A percentile compares a stretch with the other conserved stretches of the same genome.
Evolutionary conservation across 2,797 vertebrate species (phyloP).

Genomic region (Sylvilagus floridanus): DNA sequence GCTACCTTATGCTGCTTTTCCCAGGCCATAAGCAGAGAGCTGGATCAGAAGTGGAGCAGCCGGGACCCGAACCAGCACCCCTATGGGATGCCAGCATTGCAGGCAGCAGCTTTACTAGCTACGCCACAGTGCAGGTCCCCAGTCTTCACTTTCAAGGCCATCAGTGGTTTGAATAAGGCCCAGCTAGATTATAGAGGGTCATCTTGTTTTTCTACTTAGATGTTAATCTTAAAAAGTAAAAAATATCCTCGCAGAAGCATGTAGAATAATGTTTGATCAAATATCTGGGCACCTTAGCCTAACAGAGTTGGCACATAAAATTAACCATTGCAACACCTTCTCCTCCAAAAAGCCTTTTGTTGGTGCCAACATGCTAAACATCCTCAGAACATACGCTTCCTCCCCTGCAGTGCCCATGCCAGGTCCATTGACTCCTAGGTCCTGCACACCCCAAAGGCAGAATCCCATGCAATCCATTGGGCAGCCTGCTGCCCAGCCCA

Average conservation of each 20-base stretch:
- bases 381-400: background rate
- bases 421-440: background rate
- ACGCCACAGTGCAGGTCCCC: too few species aligned
- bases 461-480: background rate
- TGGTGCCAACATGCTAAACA: background rate
- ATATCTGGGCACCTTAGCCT: background rate
- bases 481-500: background rate
- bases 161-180: background rate
- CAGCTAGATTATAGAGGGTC: background rate
- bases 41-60: background rate
- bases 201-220: conserved; percentile 7
- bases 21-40: too few species aligned
- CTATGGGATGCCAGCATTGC: too few species aligned
- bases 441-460: background rate
- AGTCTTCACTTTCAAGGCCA: background rate
- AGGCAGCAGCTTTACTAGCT: too few species aligned
- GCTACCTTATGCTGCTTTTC: too few species aligned
- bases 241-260: background rate
- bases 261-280: background rate
- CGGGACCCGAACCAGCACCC: too few species aligned
- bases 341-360: background rate
- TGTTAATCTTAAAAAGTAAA: background rate
- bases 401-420: background rate
- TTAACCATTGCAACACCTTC: background rate
- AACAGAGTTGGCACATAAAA: background rate